Conservation (phyloP, 2,113 vertebrate species). For the Diphyllodes magnificus region DNA sequence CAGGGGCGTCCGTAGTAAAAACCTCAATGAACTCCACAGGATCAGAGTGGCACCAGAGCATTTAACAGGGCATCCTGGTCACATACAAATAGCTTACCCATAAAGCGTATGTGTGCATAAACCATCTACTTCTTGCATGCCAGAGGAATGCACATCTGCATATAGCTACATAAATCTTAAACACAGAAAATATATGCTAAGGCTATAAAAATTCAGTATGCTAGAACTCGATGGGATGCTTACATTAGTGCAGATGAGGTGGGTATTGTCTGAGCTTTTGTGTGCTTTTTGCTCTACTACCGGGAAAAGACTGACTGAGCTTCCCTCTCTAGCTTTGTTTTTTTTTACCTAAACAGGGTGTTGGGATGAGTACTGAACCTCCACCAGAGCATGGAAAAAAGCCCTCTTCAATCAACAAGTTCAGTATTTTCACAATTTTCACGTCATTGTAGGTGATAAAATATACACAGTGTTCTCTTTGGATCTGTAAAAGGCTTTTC, state of each 20-base stretch:
- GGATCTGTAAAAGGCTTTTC: conserved; percentile 22
- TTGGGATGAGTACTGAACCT: neutral
- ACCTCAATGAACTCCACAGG: neutral
- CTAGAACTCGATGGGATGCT: neutral
- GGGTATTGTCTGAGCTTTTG: conserved; percentile 6
- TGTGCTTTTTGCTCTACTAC: neutral
- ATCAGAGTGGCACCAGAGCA: neutral
- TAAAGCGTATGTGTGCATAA: neutral
- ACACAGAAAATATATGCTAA: neutral
- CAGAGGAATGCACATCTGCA: neutral
- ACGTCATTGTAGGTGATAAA: neutral
- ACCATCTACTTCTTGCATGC: neutral
- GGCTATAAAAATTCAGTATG: neutral
- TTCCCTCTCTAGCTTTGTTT: neutral
- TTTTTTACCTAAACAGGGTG: neutral
- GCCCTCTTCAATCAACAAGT: neutral
- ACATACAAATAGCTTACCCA: neutral
- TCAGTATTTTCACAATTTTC: conserved; percentile 37
- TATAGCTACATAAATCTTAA: neutral
- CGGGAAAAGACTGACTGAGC: neutral
- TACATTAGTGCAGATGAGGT: neutral
- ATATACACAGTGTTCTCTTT: neutral
- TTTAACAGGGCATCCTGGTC: neutral
- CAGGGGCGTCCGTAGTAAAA: neutral
- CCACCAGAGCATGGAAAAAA: neutral